Evolutionary conservation across 2,888 invertebrate genomes (phyloP).

Genomic region (Xestoiulus laeticollis): DNA sequence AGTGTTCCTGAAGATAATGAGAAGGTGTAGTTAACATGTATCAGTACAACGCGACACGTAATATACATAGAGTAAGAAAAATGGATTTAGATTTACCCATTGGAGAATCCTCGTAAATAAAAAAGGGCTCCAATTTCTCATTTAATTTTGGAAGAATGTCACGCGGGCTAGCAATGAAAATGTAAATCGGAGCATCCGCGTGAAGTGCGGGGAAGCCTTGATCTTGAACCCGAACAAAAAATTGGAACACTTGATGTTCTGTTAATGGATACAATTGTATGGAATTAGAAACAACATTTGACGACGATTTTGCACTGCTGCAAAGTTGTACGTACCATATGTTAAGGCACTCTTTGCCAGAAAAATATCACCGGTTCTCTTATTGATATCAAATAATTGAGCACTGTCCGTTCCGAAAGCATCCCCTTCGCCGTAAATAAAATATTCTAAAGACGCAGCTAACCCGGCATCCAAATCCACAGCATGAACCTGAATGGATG

Average conservation of each 20-base stretch:
- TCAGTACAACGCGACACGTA: too few species aligned
- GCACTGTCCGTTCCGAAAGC: conserved; percentile 69
- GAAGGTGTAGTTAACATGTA: too few species aligned
- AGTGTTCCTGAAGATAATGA: conserved; percentile 68
- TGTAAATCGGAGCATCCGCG: conserved; percentile 81
- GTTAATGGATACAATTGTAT: conserved; percentile 49
- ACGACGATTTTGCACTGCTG: background rate
- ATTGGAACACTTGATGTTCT: conserved; percentile 83
- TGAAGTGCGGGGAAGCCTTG: conserved; percentile 76
- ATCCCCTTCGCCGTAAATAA: conserved; percentile 75
- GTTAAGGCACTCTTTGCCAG: conserved; percentile 63
- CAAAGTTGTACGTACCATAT: conserved; percentile 53
- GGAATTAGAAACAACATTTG: background rate
- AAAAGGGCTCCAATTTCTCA: conserved; percentile 78
- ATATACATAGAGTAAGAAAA: too few species aligned
- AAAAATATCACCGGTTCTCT: conserved; percentile 77
- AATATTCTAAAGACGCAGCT: conserved; percentile 77
- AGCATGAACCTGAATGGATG: conserved; percentile 71
- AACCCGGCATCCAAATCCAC: conserved; percentile 81
- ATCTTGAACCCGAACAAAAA: conserved; percentile 89
- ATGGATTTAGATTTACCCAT: conserved; percentile 66
- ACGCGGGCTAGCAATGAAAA: conserved; percentile 77
- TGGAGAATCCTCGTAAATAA: conserved; percentile 79
- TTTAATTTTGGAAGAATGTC: conserved; percentile 79
- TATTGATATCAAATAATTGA: conserved; percentile 79